Base-by-base conservation (phyloP, 2,113 vertebrate genomes). In the Ondatra zibethicus region DNA sequence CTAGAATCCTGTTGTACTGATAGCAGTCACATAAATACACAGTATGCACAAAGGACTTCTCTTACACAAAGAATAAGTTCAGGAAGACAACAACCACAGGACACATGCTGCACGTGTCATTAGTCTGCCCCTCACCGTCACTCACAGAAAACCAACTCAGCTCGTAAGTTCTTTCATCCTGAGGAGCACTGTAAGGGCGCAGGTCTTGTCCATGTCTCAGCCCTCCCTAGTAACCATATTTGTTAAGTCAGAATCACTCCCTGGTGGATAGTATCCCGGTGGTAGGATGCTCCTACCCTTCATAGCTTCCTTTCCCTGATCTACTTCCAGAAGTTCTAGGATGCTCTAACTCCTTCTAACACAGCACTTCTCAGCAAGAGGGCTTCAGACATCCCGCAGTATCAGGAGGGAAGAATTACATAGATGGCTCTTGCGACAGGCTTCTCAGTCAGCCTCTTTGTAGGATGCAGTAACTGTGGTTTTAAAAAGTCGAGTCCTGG, bases 91-190 rank as follows among this genome's bases (percentile, higher is more conserved):
- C 27, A 5, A 3, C n/a, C 76, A 77, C 66, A 14, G 66, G 27
- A 50, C 55, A 55, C 36, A 0, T 0, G 2, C 68, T 0, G 0
- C 1, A 6, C 7, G 87, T 33, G n/a, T 3, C 27, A 17, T n/a
- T 16, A 7, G 9, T 39, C 13, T 29, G 47, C 68, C 66, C 77
- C 13, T 72, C 31, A 78, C 3, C 65, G 61, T 66, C 65, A 61
- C 23, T 36, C 72, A 55, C 16, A 13, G 65, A 93, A 72, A 52
- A 27, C 61, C 75, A 82, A 1, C 42, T 72, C 45, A 47, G 36
- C 11, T 23, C 55, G 31, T 39, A 42, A 36, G 9, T 29, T 21
- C 11, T 91, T 68, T 39, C 36, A 9, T 55, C 50, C 88, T 73
- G 12, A 88, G 82, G 72, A 63, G 16, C 16, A 11, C 1, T 31